Evolutionary conservation across 2,888 invertebrate genomes (phyloP).

Genomic region (Lasioglossum villosulum): DNA sequence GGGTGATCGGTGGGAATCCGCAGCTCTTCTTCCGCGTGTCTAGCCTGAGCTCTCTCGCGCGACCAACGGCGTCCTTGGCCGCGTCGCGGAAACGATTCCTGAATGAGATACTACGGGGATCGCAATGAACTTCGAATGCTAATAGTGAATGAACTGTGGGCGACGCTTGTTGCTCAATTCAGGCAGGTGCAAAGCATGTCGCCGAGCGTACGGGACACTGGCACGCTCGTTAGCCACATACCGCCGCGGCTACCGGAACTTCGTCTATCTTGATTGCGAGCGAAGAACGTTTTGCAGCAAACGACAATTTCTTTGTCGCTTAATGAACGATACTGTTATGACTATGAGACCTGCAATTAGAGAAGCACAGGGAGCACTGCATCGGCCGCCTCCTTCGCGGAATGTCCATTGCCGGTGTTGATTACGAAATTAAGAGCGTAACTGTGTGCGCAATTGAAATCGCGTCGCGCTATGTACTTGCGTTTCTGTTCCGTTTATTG

Average conservation of each 20-base stretch:
- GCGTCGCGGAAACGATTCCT: slow-evolving; percentile 33
- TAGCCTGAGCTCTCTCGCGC: neutral
- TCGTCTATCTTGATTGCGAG: slow-evolving; percentile 35
- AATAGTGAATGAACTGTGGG: slow-evolving; percentile 57
- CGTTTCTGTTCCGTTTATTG: neutral
- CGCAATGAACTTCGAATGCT: slow-evolving; percentile 54
- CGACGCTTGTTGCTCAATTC: slow-evolving; percentile 60
- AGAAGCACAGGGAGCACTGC: neutral
- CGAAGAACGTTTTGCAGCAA: neutral
- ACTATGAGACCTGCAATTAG: slow-evolving; percentile 10
- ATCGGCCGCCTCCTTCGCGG: neutral
- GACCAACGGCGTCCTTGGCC: slow-evolving; percentile 33
- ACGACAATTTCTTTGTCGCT: slow-evolving; percentile 15
- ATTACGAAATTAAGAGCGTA: slow-evolving; percentile 9
- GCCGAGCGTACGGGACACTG: slow-evolving; percentile 31
- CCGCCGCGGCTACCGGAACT: slow-evolving; percentile 32
- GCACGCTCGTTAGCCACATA: slow-evolving; percentile 27
- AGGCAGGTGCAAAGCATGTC: slow-evolving; percentile 47
- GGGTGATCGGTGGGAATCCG: slow-evolving; percentile 8
- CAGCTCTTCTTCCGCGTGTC: slow-evolving; percentile 41
- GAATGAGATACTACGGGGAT: slow-evolving; percentile 30
- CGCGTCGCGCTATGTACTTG: neutral
- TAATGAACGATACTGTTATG: slow-evolving; percentile 23
- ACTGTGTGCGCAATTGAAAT: neutral
- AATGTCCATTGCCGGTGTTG: neutral